Evolutionary conservation across 2,888 invertebrate genomes (phyloP), one percentile per base, ranked within the genome.

Genomic region (Heliconius aoede): DNA sequence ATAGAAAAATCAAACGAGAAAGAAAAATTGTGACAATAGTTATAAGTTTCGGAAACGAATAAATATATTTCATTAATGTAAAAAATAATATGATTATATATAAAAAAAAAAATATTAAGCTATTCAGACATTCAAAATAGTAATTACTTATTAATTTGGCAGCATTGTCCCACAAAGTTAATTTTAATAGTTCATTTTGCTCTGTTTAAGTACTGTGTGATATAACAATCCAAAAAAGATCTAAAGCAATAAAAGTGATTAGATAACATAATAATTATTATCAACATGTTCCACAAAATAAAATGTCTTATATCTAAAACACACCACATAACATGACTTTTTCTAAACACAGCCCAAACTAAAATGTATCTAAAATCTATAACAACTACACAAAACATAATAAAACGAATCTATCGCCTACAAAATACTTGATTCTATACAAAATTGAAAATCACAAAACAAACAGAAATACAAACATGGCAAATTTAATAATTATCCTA

Each of bases 281-380:
- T 36, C 32, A 55, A 36, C 9, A 28, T 55, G 21, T 55, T 69
- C 68, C 28, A 69, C 28, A 69, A 55, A 55, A 51, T 28, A 30
- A 61, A 24, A 18, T 36, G 68, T 69, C 26, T 65, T 61, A 46
- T 65, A 58, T 40, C 4, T 55, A 55, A 55, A n/a, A 51, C 24
- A 51, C 28, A 55, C 55, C 69, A 32, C n/a, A n/a, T 55, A 24
- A 79, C 13, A 65, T 77, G 72, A 77, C 73, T 73, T 76, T 72
- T 72, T 68, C 73, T 79, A 72, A 72, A 77, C 79, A 79, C 79
- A 79, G 78, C 78, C 77, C 62, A 72, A 73, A 67, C 74, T 77
- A 74, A 32, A 74, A 51, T 32, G 55, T 68, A 58, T 55, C 51
- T 55, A 65, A 30, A 62, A 26, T 28, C 68, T 68, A 69, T 30